Evolutionary conservation across 2,113 vertebrate species (phyloP).

Genomic region (Hippocampus guttulatus): DNA sequence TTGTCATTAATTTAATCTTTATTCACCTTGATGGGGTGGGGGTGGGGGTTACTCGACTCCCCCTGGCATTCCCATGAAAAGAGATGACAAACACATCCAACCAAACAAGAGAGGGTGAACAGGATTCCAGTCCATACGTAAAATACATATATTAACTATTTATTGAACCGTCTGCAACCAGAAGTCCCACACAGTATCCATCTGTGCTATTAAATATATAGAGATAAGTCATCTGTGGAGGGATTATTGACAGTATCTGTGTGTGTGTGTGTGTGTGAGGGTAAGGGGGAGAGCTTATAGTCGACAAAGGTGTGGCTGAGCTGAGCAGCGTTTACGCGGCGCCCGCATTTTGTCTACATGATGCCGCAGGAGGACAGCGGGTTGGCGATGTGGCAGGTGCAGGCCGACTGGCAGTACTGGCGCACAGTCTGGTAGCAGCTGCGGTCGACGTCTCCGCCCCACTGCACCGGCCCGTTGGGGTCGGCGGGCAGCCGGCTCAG

Average conservation of each 20-base stretch:
- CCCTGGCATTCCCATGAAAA: conserved; percentile 78
- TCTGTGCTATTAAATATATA: conserved; percentile 79
- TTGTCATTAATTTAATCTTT: conserved; percentile 67
- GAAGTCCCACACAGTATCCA: conserved; percentile 70
- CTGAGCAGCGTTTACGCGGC: conserved; percentile 32
- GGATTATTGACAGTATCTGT: conserved; percentile 54
- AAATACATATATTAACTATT: conserved; percentile 81
- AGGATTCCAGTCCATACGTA: conserved; percentile 75
- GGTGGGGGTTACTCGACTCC: conserved; percentile 57
- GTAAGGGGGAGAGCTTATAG: conserved; percentile 53
- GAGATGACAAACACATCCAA: conserved; percentile 77
- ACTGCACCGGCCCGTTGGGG: conserved; percentile 83
- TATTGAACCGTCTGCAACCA: conserved; percentile 60
- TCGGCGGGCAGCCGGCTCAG: conserved; percentile 91
- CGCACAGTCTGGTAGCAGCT: conserved; percentile 99
- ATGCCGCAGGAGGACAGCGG: conserved; percentile 94
- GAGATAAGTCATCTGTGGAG: conserved; percentile 72
- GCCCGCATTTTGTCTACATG: conserved; percentile 80
- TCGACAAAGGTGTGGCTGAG: conserved; percentile 36
- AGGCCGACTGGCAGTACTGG: conserved; percentile 97
- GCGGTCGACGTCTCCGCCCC: conserved; percentile 92
- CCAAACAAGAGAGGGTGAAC: conserved; percentile 71
- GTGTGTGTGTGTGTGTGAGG: conserved; percentile 22
- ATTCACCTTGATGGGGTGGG: conserved; percentile 64
- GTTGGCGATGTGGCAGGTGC: conserved; percentile 94